Percentiles rank a stretch among this genome's conserved stretches.
These are phyloP conservation scores for Isotomurus palustris DNA, from an alignment of 2,888 invertebrate genomes.

Conservation along the genomic window DNA sequence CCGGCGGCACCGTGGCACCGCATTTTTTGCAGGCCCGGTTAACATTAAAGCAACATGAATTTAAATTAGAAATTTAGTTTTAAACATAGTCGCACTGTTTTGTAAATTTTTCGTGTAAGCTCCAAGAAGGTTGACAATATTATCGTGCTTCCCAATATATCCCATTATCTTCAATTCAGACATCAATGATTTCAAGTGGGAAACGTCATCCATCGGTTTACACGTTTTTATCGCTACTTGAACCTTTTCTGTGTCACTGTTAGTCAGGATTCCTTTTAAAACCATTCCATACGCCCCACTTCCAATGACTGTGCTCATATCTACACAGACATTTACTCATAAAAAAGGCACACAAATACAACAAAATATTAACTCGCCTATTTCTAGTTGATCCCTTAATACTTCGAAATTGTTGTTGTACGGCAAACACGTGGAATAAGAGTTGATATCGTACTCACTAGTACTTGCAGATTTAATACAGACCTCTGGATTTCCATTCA, in stretches of 20 bases:
- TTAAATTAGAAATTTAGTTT: no score
- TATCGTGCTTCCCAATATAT: conserved; percentile 11
- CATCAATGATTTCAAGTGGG: conserved; percentile 15
- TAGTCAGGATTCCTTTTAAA: conserved; percentile 12
- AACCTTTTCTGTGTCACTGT: not conserved
- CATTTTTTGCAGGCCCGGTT: no score
- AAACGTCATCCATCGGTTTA: conserved; percentile 16
- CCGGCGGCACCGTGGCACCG: no score
- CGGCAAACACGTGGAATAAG: conserved; percentile 26
- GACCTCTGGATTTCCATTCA: conserved; percentile 28
- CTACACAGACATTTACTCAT: not conserved
- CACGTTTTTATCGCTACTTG: conserved; percentile 17
- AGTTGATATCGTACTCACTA: conserved; percentile 24
- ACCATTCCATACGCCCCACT: conserved; percentile 30
- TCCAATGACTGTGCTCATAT: conserved; percentile 23
- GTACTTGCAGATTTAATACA: conserved; percentile 10
- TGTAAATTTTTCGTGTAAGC: conserved; percentile 16
- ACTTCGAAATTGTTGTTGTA: conserved; percentile 29
- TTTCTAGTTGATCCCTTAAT: conserved; percentile 23
- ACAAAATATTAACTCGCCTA: no score
- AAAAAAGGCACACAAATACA: no score
- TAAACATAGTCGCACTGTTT: conserved; percentile 1
- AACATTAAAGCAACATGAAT: no score
- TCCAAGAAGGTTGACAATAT: conserved; percentile 17
- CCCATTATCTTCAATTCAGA: conserved; percentile 19